phyloP scores from a whole-genome alignment of 2,113 vertebrate genomes.

The Cyprinus carpio region DNA sequence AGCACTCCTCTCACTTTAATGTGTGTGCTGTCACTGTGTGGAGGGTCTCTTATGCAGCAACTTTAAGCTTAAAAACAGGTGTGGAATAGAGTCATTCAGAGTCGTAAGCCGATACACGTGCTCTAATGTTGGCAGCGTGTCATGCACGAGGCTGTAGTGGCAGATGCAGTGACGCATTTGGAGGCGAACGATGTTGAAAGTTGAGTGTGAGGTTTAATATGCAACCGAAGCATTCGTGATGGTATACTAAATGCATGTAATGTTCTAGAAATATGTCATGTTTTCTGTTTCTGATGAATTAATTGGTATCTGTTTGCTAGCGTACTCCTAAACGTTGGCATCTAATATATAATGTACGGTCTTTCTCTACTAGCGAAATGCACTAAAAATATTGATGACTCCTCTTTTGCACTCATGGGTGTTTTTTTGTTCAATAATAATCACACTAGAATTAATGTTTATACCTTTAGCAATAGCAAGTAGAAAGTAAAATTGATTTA shows the following conservation, averaged over 20 bases:
- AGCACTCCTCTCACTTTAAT: background rate
- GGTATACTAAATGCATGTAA: background rate
- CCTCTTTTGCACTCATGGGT: background rate
- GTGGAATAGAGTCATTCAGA: constrained; percentile 11
- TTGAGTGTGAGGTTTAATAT: background rate
- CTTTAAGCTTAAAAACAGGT: constrained; percentile 19
- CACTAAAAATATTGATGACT: background rate
- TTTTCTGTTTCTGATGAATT: background rate
- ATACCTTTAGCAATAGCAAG: background rate
- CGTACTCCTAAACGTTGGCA: background rate
- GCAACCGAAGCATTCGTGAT: background rate
- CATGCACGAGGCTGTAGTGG: background rate
- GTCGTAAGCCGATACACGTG: background rate
- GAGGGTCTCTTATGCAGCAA: background rate
- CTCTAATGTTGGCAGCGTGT: constrained; percentile 6
- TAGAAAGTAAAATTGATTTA: background rate
- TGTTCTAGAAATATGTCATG: background rate
- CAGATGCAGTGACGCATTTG: constrained; percentile 6
- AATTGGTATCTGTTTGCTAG: background rate
- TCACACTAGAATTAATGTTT: background rate
- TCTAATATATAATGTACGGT: background rate
- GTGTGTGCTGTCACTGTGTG: background rate
- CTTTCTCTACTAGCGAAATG: background rate
- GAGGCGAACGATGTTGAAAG: background rate
- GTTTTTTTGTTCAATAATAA: background rate